These are phyloP conservation scores for Megaustenia siamemsis DNA, from an alignment of 2,888 invertebrate genomes.

Conservation along the genomic window DNA sequence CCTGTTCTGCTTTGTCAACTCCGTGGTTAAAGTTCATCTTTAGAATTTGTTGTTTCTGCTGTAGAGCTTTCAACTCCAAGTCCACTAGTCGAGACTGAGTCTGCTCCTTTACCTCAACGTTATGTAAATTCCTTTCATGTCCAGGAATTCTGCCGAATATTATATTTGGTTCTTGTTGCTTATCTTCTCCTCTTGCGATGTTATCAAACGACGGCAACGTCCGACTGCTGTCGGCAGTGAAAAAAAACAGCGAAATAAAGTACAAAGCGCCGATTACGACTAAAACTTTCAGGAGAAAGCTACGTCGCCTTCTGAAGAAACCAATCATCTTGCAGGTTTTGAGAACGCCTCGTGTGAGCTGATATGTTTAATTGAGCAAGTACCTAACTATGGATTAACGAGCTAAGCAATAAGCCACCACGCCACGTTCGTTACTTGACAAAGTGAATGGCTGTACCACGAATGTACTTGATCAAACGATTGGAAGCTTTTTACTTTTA, in stretches of 20 bases:
- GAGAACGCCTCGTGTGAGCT: background rate
- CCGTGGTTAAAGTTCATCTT: constrained; percentile 14
- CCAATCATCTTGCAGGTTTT: constrained; percentile 67
- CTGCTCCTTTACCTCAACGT: background rate
- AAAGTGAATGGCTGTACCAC: too few relatives aligned
- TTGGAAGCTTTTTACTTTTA: too few relatives aligned
- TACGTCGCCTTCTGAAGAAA: constrained; percentile 84
- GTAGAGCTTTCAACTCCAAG: background rate
- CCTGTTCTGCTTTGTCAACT: background rate
- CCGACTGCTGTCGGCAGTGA: constrained; percentile 57
- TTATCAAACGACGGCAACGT: background rate
- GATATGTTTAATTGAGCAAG: background rate
- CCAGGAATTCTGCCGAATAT: background rate
- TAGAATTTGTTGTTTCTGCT: background rate
- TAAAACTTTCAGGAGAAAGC: constrained; percentile 89
- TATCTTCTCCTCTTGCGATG: too few relatives aligned
- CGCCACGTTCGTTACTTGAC: too few relatives aligned
- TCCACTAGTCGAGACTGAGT: background rate
- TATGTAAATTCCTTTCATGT: background rate
- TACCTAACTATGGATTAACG: background rate
- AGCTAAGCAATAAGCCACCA: too few relatives aligned
- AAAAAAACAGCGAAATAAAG: constrained; percentile 82
- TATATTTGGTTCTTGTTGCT: background rate
- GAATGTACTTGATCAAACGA: too few relatives aligned
- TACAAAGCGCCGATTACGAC: constrained; percentile 90